Evolutionary conservation across 2,797 vertebrate species (phyloP).

Genomic region (Cossypha caffra): DNA sequence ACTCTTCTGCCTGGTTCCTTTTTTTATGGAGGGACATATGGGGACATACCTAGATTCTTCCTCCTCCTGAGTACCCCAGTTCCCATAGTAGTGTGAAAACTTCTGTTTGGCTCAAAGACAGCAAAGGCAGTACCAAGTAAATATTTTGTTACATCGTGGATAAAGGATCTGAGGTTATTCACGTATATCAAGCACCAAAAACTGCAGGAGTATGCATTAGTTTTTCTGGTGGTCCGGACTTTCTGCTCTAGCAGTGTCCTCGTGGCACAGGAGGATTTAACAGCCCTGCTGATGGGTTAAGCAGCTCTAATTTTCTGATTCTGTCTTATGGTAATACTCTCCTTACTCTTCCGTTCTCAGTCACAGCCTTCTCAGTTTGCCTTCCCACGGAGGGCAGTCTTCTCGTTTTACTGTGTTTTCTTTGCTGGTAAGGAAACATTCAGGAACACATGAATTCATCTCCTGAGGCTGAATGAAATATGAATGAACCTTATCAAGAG

Average conservation of each 20-base stretch:
- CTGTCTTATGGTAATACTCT: background rate
- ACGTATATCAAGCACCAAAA: background rate
- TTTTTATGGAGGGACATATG: background rate
- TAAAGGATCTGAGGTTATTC: background rate
- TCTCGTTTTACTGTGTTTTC: background rate
- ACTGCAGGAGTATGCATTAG: background rate
- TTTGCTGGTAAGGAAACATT: background rate
- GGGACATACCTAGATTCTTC: background rate
- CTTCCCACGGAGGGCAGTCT: accelerated
- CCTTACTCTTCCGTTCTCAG: background rate
- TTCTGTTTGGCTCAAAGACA: background rate
- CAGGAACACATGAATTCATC: background rate
- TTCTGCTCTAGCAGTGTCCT: accelerated
- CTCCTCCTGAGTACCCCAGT: background rate
- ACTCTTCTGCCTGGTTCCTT: background rate
- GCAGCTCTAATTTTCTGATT: background rate
- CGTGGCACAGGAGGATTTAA: background rate
- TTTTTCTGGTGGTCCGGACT: background rate
- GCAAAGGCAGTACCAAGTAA: background rate
- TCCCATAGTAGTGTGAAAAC: background rate
- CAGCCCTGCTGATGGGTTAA: background rate
- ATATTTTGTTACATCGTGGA: background rate
- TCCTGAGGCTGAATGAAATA: background rate
- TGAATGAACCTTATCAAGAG: background rate
- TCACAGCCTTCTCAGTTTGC: background rate